phyloP scores from a whole-genome alignment of 2,113 vertebrate genomes.

The Lagopus muta region DNA sequence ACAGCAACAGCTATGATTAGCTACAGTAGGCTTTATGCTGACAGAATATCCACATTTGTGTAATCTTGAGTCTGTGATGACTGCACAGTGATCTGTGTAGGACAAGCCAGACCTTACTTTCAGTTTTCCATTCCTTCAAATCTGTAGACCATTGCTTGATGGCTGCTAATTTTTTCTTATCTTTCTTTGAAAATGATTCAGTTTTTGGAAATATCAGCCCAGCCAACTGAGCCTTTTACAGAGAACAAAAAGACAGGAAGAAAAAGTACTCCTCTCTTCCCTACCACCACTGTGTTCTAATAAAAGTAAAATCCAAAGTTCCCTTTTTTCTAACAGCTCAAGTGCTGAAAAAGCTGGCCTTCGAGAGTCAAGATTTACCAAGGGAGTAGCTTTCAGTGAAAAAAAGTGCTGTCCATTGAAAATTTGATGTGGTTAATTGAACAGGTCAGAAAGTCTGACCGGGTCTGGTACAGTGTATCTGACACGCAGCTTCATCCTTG shows the following conservation, averaged over 20 bases:
- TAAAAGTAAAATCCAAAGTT: neutral
- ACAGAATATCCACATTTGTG: accelerated
- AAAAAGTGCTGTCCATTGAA: neutral
- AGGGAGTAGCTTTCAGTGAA: neutral
- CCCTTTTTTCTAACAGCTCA: neutral
- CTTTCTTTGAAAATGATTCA: neutral
- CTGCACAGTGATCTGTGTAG: neutral
- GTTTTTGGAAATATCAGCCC: neutral
- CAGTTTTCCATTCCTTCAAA: neutral
- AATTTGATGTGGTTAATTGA: constrained; percentile 33
- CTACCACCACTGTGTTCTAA: accelerated
- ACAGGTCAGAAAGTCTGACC: neutral
- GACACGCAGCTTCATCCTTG: neutral
- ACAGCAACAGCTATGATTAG: neutral
- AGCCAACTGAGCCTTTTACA: neutral
- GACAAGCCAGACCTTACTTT: neutral
- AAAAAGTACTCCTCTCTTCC: neutral
- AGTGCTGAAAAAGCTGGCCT: neutral
- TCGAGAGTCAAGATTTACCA: neutral
- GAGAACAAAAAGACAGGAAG: neutral
- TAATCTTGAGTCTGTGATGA: accelerated
- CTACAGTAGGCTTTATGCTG: neutral
- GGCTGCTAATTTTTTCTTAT: neutral
- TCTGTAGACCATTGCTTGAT: neutral
- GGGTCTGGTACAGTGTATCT: neutral